Conservation (phyloP, 1,140 invertebrate species). For the Polypedilum vanderplanki region DNA sequence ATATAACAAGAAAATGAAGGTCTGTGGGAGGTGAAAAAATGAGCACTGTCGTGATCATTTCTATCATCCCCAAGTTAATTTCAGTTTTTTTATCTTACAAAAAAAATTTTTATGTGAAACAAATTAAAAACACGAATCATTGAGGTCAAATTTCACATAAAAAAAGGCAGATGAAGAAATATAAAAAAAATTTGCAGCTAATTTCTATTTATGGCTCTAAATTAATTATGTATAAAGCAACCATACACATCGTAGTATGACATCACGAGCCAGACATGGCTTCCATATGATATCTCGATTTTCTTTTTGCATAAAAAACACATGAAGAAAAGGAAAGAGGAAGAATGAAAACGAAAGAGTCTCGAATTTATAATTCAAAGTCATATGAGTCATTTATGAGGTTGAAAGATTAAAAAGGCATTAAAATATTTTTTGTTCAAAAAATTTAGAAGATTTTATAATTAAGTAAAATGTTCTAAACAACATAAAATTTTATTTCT, state of each 20-base stretch:
- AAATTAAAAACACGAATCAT: conserved; percentile 13
- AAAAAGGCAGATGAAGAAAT: not conserved
- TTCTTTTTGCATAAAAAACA: not conserved
- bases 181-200: conserved; percentile 1
- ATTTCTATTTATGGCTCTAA: conserved; percentile 13
- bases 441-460: no score
- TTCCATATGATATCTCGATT: not conserved
- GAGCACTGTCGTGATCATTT: no score
- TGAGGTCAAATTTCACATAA: not conserved
- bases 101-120: not conserved
- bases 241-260: not conserved
- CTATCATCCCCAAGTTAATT: no score
- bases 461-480: no score
- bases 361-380: no score
- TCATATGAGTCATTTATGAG: no score
- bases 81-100: no score
- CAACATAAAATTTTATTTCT: no score
- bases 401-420: no score
- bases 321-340: conserved; percentile 2
- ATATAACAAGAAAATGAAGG: no score
- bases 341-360: not conserved
- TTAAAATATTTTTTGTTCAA: no score
- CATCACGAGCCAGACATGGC: conserved; percentile 12
- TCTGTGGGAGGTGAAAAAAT: no score
- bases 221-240: not conserved